These are phyloP conservation scores for Distichodus sexfasciatus DNA, from an alignment of 2,797 vertebrate genomes.

Conservation along the genomic window DNA sequence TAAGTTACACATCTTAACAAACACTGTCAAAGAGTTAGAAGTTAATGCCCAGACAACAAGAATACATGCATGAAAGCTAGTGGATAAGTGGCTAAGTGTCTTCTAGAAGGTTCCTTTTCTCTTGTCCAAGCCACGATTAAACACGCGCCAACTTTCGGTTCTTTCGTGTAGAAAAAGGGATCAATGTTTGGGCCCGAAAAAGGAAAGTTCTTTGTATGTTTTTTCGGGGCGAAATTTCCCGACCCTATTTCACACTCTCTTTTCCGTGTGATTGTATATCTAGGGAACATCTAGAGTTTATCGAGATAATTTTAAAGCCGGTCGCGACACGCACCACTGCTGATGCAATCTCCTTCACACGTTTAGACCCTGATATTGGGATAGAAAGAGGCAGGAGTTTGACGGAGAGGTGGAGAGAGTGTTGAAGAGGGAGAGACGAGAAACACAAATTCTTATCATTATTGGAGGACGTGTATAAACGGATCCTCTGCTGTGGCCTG, in stretches of 20 bases:
- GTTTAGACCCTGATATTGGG: slow-evolving; percentile 23
- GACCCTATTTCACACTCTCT: too few relatives aligned
- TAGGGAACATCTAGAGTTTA: neutral
- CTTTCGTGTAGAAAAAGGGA: too few relatives aligned
- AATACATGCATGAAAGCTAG: too few relatives aligned
- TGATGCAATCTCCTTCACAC: slow-evolving; percentile 30
- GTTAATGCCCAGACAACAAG: too few relatives aligned
- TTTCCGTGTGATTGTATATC: neutral
- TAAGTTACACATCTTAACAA: too few relatives aligned
- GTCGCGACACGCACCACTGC: slow-evolving; percentile 23
- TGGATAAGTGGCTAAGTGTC: too few relatives aligned
- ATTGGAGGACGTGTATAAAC: slow-evolving; percentile 55
- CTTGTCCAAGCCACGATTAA: neutral
- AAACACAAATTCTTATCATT: slow-evolving; percentile 56
- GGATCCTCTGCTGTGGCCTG: slow-evolving; percentile 26
- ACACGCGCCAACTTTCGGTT: too few relatives aligned
- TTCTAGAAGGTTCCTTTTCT: slow-evolving; percentile 19
- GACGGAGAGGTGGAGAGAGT: slow-evolving; percentile 28
- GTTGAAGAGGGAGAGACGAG: slow-evolving; percentile 35
- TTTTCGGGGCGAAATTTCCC: too few relatives aligned
- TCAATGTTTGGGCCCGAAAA: too few relatives aligned
- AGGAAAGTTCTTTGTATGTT: too few relatives aligned
- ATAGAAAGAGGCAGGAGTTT: slow-evolving; percentile 29
- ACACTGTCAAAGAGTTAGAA: too few relatives aligned
- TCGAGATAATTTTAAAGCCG: slow-evolving; percentile 25